Percentiles rank a stretch among this genome's conserved stretches.
Conservation (phyloP, 2,888 invertebrate genomes). For the Mantis religiosa region DNA sequence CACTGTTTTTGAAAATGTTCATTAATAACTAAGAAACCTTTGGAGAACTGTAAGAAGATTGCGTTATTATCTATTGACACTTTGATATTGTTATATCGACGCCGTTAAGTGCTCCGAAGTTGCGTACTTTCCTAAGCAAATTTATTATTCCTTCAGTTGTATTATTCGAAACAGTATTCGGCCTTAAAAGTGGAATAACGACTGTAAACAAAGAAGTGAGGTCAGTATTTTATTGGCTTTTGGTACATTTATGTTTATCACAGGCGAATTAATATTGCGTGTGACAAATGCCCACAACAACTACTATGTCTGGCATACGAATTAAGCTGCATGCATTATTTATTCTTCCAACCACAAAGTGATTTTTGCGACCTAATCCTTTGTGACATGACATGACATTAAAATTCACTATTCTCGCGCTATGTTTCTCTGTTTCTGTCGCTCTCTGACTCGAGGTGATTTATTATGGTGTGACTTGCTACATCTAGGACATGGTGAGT, state of each 20-base stretch:
- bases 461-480: neutral
- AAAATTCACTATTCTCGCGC: neutral
- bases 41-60: too few relatives aligned
- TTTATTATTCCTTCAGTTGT: too few relatives aligned
- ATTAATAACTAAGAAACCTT: too few relatives aligned
- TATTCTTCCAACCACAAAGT: neutral
- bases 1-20: too few relatives aligned
- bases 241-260: neutral
- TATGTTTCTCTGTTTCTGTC: neutral
- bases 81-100: too few relatives aligned
- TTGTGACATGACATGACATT: conserved; percentile 2
- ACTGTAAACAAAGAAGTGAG: too few relatives aligned
- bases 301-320: neutral
- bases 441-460: neutral
- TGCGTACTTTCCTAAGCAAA: too few relatives aligned
- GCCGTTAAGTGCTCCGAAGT: too few relatives aligned
- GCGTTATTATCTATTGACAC: too few relatives aligned
- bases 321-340: neutral
- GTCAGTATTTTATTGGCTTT: neutral
- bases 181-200: too few relatives aligned
- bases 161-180: too few relatives aligned
- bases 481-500: neutral
- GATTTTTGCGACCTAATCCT: conserved; percentile 1
- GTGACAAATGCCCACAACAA: neutral
- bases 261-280: neutral